Evolutionary conservation across 1,140 invertebrate genomes (phyloP), one percentile per base, ranked within the genome.

Genomic region (Pseudachorutes palmiensis): DNA sequence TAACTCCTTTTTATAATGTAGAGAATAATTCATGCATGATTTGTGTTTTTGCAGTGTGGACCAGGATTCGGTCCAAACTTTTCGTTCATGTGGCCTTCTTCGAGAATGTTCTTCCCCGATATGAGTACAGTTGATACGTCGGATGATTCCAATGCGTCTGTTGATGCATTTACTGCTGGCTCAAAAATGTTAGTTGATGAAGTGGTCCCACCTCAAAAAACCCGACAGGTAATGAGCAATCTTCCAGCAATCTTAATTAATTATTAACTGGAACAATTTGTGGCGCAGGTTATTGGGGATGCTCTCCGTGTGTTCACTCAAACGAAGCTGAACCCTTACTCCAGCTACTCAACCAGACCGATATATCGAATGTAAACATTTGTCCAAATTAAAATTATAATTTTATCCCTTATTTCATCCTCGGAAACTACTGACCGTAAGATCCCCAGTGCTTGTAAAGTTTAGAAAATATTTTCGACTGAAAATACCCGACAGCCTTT

Each of bases 81-180:
- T 19, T 65, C 69, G 64, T 65, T 73, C 28, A 68, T 69, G 65
- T 74, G 73, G 73, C 73, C 73, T 5, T 51, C 60, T 16, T 57
- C 69, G 3, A 65, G 62, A 22, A 33, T 70, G 0, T 64, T 65
- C 3, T n/a, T 57, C 14, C 60, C 70, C 22, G 24, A 58, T 31
- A 74, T 74, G 73, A 24, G 16, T 16, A n/a, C n/a, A 24, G 0
- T 16, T 0, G 58, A 61, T 1, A 14, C 26, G 22, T 55, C 51
- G 24, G 60, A 64, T 19, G 33, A 26, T n/a, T 29, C 63, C 16
- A 22, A 16, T n/a, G 26, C 2, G 2, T 26, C 45, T 28, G 2
- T 62, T 22, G 64, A 65, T 58, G 66, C 73, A 14, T 72, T 74
- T 36, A 60, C 66, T 65, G 66, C 73, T 36, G 69, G 69, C 30